These are phyloP conservation scores for Laticauda laticaudata DNA, from an alignment of 2,113 vertebrate genomes.

Conservation along the genomic window DNA sequence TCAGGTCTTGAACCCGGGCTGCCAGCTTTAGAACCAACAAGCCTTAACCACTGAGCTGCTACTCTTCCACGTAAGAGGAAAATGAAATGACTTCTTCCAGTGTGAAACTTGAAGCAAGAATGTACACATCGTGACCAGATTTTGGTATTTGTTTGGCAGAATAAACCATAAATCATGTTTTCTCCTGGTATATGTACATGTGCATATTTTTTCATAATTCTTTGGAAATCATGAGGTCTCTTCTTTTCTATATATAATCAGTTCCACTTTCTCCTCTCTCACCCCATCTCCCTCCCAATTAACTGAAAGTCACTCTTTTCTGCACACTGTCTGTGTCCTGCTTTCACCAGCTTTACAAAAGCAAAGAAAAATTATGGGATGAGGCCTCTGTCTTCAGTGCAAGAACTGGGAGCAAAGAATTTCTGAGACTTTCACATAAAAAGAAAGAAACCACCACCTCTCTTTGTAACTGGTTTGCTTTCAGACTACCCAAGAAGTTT, in stretches of 20 bases:
- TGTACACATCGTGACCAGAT: not conserved
- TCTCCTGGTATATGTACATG: not conserved
- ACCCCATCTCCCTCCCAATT: not conserved
- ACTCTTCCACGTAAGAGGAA: not conserved
- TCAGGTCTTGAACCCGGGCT: too few relatives aligned
- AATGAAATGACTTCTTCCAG: not conserved
- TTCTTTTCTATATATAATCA: rapidly evolving
- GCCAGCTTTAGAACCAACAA: too few relatives aligned
- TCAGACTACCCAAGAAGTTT: not conserved
- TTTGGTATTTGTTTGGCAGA: not conserved
- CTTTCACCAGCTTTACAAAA: not conserved
- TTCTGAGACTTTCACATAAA: not conserved
- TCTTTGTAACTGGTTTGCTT: not conserved
- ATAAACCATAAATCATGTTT: not conserved
- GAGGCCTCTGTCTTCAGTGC: not conserved
- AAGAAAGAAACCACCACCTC: not conserved
- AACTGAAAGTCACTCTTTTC: not conserved
- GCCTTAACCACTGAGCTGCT: too few relatives aligned
- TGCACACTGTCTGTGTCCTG: not conserved
- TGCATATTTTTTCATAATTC: not conserved
- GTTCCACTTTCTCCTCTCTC: rapidly evolving
- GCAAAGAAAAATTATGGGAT: not conserved
- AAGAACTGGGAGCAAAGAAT: not conserved
- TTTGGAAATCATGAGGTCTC: too few relatives aligned
- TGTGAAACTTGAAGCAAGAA: not conserved